phyloP scores from a whole-genome alignment of 1,140 invertebrate genomes.

The Halotydeus destructor region DNA sequence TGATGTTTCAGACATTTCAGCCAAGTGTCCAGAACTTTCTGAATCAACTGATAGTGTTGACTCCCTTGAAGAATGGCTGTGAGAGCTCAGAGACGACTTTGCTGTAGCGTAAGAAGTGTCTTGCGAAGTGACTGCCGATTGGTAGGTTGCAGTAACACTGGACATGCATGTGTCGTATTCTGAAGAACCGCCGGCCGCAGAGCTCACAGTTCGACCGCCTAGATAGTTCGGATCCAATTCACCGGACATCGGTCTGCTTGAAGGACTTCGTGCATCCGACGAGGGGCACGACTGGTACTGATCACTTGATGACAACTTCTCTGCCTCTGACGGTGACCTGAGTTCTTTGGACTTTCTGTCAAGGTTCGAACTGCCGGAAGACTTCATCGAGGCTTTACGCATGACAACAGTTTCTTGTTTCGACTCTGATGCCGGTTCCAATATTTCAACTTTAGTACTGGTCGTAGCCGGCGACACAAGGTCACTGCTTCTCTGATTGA shows the following conservation, averaged over 20 bases:
- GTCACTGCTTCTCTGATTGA: slow-evolving; percentile 26
- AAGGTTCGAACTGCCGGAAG: too few relatives aligned
- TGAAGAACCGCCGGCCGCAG: slow-evolving; percentile 33
- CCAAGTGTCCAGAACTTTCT: slow-evolving; percentile 62
- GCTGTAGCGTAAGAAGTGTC: slow-evolving; percentile 61
- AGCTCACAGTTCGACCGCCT: slow-evolving; percentile 18
- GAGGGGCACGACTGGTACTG: slow-evolving; percentile 37
- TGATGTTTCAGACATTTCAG: slow-evolving; percentile 57
- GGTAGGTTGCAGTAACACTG: slow-evolving; percentile 48
- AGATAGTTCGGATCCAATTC: slow-evolving; percentile 45
- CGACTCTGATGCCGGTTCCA: too few relatives aligned
- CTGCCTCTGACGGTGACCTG: not conserved
- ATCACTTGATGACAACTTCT: slow-evolving; percentile 4
- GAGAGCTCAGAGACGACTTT: slow-evolving; percentile 35
- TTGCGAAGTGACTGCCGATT: slow-evolving; percentile 50
- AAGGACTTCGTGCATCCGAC: slow-evolving; percentile 30
- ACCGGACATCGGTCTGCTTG: slow-evolving; percentile 58
- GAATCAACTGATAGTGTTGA: slow-evolving; percentile 72
- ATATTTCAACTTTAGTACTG: too few relatives aligned
- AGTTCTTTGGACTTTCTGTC: too few relatives aligned
- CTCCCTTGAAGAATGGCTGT: slow-evolving; percentile 48
- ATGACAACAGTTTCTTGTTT: too few relatives aligned
- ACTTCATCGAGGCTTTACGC: too few relatives aligned
- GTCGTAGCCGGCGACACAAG: too few relatives aligned
- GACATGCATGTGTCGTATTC: slow-evolving; percentile 76